These are phyloP conservation scores for Rhincodon typus DNA, from an alignment of 2,797 vertebrate species.

Conservation along the genomic window DNA sequence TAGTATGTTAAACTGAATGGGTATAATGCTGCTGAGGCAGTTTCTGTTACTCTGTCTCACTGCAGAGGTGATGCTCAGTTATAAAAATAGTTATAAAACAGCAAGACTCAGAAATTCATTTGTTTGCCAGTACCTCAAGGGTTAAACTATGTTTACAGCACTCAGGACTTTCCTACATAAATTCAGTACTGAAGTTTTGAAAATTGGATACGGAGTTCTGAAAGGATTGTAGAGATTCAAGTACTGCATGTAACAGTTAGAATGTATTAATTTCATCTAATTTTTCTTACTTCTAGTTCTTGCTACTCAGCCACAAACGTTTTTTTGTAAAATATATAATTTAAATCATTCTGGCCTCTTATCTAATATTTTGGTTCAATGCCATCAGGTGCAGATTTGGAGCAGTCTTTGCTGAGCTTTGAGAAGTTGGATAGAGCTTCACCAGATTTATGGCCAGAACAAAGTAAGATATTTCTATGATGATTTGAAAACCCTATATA, in stretches of 20 bases:
- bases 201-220: neutral
- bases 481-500: neutral
- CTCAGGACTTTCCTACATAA: neutral
- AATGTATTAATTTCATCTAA: neutral
- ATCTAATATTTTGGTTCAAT: conserved; percentile 39
- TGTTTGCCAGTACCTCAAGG: neutral
- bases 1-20: neutral
- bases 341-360: neutral
- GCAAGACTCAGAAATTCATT: neutral
- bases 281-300: neutral
- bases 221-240: neutral
- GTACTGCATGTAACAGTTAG: neutral
- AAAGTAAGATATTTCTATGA: conserved; percentile 64
- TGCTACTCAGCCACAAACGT: neutral
- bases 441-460: conserved; percentile 94
- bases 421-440: conserved; percentile 94
- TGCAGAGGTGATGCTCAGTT: neutral
- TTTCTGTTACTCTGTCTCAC: neutral
- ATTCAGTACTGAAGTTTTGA: neutral
- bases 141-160: neutral
- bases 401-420: conserved; percentile 87
- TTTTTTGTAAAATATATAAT: neutral
- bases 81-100: neutral
- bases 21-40: neutral
- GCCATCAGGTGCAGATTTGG: conserved; percentile 76